Conservation (phyloP, 2,113 vertebrate species). For the Toxotes chatareus region DNA sequence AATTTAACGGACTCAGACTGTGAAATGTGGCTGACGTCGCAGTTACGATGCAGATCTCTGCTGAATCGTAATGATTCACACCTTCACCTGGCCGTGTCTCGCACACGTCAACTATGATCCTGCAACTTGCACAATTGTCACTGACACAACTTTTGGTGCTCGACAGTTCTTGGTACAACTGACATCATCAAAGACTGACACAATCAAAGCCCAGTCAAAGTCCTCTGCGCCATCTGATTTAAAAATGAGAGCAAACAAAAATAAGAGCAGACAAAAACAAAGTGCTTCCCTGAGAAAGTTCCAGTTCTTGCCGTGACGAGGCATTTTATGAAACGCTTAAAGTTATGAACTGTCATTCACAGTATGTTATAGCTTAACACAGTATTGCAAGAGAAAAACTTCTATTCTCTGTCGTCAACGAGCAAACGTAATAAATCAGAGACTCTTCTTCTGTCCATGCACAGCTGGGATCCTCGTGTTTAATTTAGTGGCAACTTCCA, state of each 20-base stretch:
- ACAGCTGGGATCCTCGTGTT: background rate
- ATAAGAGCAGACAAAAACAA: background rate
- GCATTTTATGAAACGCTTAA: background rate
- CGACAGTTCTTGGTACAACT: too few relatives aligned
- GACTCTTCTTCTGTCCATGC: background rate
- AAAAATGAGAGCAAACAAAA: too few relatives aligned
- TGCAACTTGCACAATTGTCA: too few relatives aligned
- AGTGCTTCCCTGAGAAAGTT: background rate
- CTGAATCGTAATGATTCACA: slow-evolving; percentile 22
- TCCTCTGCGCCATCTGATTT: too few relatives aligned
- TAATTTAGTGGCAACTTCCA: slow-evolving; percentile 14
- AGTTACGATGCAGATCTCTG: slow-evolving; percentile 9
- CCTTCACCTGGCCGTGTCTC: background rate
- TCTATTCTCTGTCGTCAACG: slow-evolving; percentile 2
- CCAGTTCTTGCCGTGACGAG: too few relatives aligned
- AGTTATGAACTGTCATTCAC: background rate
- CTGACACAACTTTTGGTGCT: too few relatives aligned
- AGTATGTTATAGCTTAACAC: background rate
- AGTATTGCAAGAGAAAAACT: background rate
- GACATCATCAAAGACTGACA: too few relatives aligned
- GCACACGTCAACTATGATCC: background rate
- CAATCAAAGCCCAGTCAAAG: too few relatives aligned
- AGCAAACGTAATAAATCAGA: background rate
- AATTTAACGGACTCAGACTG: slow-evolving; percentile 19
- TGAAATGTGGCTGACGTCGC: slow-evolving; percentile 16